Evolutionary conservation across 2,113 vertebrate species (phyloP), one percentile per base, ranked within the genome.

Genomic region (Nannospalax galili): DNA sequence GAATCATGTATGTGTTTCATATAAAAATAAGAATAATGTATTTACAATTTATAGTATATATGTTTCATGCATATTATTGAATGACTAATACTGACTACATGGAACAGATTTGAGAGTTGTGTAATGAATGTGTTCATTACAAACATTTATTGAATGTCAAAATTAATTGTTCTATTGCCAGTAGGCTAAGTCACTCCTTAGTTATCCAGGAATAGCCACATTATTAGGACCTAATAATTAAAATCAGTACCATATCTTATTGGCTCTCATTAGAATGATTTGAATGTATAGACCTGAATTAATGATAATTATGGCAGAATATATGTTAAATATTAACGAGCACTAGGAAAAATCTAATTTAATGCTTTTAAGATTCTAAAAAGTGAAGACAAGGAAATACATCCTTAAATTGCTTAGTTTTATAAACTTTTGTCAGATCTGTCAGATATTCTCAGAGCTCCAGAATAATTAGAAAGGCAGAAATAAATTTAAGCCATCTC

Each of bases 401-500:
- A 9, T 10, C 19, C 11, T 78, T 24, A 32, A 12, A 26, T 12
- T 40, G 35, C 16, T 58, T 16, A 42, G 42, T 60, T 79, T 52
- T 65, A 62, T 19, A 37, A 22, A 56, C 8, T 91, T 88, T 85
- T 60, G 52, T 62, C 19, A 82, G 3, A 65, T 40, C 10, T 78
- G 35, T 52, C 0, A 65, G 62, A 10, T 45, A 64, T 86, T 85
- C 64, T 77, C 72, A 91, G 28, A 78, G 19, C 20, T 64, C 17
- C 19, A 80, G 42, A 75, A 79, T 86, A 91, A 74, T 28, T 9
- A 87, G n/a, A 92, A 91, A 93, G 78, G 24, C 62, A 24, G 40
- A 90, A 85, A 69, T 75, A 67, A 85, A 69, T 67, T 85, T 88
- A 73, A 22, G 8, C 2, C 70, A 12, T 20, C 15, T 93, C 75